These are phyloP conservation scores for Diplodus puntazzo DNA, from an alignment of 2,797 vertebrate species.

Conservation along the genomic window DNA sequence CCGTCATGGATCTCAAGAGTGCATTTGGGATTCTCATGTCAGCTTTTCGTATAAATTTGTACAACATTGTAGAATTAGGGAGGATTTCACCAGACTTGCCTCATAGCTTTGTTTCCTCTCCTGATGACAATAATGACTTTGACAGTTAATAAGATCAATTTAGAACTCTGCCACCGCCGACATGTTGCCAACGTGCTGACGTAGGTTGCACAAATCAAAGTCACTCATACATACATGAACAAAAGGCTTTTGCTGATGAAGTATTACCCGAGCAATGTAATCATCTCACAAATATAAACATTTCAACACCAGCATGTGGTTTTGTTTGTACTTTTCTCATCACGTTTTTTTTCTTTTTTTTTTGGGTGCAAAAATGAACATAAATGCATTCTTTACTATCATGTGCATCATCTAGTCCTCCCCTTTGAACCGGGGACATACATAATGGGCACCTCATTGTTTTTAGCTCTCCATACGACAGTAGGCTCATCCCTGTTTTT, in stretches of 20 bases:
- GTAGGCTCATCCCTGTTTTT: slow-evolving; percentile 52
- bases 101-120: slow-evolving; percentile 58
- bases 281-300: slow-evolving; percentile 53
- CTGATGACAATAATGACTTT: slow-evolving; percentile 58
- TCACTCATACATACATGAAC: slow-evolving; percentile 54
- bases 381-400: slow-evolving; percentile 42
- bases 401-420: not conserved
- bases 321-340: slow-evolving; percentile 39
- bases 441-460: slow-evolving; percentile 33
- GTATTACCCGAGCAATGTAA: slow-evolving; percentile 72
- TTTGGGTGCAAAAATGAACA: slow-evolving; percentile 40
- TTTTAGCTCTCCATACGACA: slow-evolving; percentile 43
- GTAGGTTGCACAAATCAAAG: slow-evolving; percentile 73
- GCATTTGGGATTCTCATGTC: slow-evolving; percentile 68
- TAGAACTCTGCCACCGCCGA: slow-evolving; percentile 53
- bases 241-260: slow-evolving; percentile 68
- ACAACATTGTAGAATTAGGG: slow-evolving; percentile 69
- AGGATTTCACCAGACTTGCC: slow-evolving; percentile 75
- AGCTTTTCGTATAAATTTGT: slow-evolving; percentile 80
- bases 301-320: slow-evolving; percentile 71
- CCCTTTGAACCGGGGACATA: slow-evolving; percentile 38
- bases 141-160: slow-evolving; percentile 49
- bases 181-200: slow-evolving; percentile 66
- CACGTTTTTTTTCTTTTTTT: slow-evolving; percentile 30
- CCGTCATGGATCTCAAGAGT: slow-evolving; percentile 63